Evolutionary conservation across 64 coral and sea anemone genomes (phyloP), one percentile per base, ranked within the genome.

Genomic region (Stichodactyla mertensii): DNA sequence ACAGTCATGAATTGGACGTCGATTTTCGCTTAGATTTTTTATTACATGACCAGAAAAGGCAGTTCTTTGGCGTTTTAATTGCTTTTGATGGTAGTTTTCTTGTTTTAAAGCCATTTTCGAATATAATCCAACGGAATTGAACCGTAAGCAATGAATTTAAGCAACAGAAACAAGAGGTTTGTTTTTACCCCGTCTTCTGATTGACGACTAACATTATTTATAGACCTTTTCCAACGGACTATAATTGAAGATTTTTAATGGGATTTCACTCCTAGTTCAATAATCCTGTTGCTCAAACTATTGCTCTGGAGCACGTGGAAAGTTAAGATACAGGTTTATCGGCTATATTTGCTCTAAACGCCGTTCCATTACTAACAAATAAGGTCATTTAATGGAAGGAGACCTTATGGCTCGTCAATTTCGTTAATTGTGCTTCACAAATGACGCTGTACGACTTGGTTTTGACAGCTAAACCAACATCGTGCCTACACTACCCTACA

Each of bases 381-480:
- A 74, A 8, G 12, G 22, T 22, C 62, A 74, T 36, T 74, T 74
- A 11, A 31, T 28, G 27, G 4, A 74, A 74, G 69, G 22, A 74
- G 69, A 31, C 69, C 4, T 74, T 74, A 13, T 74, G 69, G 24
- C 69, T 74, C n/a, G 69, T 74, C 24, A 31, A 74, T 11, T 74
- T 74, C 27, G 69, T n/a, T 26, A 31, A 74, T 74, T 26, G 69
- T 5, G 69, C 10, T 74, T 74, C 2, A 11, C 24, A 10, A 13
- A 11, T 23, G 26, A 31, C 27, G 69, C 22, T 74, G 24, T 27
- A 26, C 0, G 36, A 74, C 23, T 74, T 23, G 10, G 8, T 74
- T 74, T 74, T 74, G 69, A 74, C 69, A 74, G 69, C 69, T 26
- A 74, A 74, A 10, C 69, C 69, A 74, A 74, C 69, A 74, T 74